Evolutionary conservation across 92 coral and sea anemone genomes (phyloP).

Genomic region (Siderastrea siderea): DNA sequence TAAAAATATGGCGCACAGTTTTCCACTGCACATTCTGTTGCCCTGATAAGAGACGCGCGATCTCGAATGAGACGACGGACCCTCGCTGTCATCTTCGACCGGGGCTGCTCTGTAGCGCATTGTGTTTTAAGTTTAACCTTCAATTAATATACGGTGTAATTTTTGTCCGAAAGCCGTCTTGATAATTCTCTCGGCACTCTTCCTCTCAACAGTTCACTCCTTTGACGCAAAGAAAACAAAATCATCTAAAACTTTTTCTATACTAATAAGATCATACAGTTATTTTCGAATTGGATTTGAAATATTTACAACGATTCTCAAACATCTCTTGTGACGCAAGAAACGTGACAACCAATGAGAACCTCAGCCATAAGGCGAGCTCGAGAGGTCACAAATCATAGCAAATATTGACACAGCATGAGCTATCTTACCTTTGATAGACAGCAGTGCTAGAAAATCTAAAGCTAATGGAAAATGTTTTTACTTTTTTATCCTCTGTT

Average conservation of each 20-base stretch:
- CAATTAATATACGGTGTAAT: background rate
- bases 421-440: background rate
- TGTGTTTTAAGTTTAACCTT: background rate
- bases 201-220: background rate
- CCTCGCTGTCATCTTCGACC: conserved; percentile 35
- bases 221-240: background rate
- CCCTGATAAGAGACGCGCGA: conserved; percentile 65
- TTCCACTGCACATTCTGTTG: conserved; percentile 55
- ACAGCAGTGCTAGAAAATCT: background rate
- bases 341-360: background rate
- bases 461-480: background rate
- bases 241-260: background rate
- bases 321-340: conserved; percentile 31
- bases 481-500: background rate
- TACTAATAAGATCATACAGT: conserved; percentile 49
- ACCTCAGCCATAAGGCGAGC: too few relatives aligned
- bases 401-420: background rate
- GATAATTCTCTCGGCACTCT: background rate
- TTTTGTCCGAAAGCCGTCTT: background rate
- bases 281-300: conserved; percentile 11
- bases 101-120: conserved; percentile 44
- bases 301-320: conserved; percentile 45
- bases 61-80: conserved; percentile 18
- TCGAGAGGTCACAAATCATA: background rate
- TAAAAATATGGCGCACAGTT: conserved; percentile 70